These are phyloP conservation scores for Otis tarda DNA, from an alignment of 2,113 vertebrate genomes.

Conservation along the genomic window DNA sequence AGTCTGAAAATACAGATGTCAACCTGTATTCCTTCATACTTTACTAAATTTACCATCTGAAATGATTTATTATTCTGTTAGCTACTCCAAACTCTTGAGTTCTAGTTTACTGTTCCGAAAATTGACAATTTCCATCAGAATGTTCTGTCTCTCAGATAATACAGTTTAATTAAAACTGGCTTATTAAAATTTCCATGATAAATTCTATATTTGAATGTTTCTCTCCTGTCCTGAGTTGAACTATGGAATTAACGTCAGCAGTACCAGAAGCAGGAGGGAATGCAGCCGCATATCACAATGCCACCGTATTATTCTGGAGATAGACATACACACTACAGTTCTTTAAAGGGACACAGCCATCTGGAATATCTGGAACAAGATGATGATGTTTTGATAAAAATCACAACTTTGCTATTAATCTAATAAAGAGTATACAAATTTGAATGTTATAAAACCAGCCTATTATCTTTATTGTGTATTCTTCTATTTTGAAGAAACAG, in stretches of 20 bases:
- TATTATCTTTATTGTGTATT: neutral
- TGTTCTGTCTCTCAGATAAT: neutral
- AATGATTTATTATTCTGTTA: neutral
- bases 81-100: neutral
- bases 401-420: neutral
- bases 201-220: neutral
- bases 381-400: neutral
- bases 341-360: neutral
- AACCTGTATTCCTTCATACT: neutral
- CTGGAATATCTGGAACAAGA: neutral
- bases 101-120: neutral
- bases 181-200: conserved; percentile 1
- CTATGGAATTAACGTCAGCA: neutral
- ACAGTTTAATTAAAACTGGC: conserved; percentile 4
- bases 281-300: neutral
- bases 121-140: neutral
- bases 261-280: neutral
- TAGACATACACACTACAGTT: neutral
- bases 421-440: neutral
- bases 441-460: neutral
- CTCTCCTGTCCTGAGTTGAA: neutral
- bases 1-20: neutral
- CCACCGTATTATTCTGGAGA: neutral
- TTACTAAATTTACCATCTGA: neutral
- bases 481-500: neutral